Evolutionary conservation across 2,888 invertebrate species (phyloP).

Genomic region (Bhutanitis thaidina): DNA sequence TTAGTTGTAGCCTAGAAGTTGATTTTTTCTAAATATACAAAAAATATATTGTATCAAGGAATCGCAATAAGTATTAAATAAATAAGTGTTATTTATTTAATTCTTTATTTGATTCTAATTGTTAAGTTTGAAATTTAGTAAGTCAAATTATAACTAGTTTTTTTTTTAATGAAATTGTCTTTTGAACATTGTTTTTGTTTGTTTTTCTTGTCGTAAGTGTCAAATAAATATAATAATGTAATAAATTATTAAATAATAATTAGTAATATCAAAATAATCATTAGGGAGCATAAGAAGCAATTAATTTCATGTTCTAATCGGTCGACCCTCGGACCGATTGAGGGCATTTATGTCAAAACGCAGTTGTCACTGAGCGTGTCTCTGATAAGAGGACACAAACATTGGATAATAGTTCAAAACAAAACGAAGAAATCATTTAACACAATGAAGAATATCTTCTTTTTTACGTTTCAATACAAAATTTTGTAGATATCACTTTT

Average conservation of each 20-base stretch:
- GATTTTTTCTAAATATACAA: no score
- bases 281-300: background rate
- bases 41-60: no score
- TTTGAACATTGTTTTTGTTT: background rate
- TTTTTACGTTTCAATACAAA: background rate
- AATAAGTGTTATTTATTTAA: no score
- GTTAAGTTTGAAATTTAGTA: no score
- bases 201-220: background rate
- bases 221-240: background rate
- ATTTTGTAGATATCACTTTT: no score
- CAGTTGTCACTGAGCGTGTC: conserved; percentile 35
- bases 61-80: no score
- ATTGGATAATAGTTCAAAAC: conserved; percentile 28
- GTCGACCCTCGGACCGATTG: conserved; percentile 39
- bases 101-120: no score
- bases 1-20: no score
- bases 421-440: conserved; percentile 20
- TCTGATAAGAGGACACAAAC: conserved; percentile 29
- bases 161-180: no score
- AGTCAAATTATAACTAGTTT: no score
- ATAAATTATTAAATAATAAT: background rate
- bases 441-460: background rate
- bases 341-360: conserved; percentile 38
- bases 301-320: conserved; percentile 26
- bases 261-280: background rate